Evolutionary conservation across 2,888 invertebrate genomes (phyloP), one percentile per base, ranked within the genome.

Genomic region (Ichneumoninae sp.): DNA sequence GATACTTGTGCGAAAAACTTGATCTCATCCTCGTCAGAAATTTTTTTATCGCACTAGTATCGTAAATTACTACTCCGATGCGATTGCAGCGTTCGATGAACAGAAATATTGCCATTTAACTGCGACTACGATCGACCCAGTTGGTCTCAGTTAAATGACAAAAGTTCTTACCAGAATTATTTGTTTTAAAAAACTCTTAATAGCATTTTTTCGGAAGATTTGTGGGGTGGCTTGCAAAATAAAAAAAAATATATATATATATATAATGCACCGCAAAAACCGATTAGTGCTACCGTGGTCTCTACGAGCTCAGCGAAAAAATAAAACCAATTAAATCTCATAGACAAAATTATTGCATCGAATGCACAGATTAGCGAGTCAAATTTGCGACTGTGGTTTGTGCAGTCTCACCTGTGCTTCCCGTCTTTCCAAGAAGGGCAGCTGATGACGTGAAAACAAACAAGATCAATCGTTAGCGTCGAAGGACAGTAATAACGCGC

Each of bases 351-450:
- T 52, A 73, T 33, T n/a, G 52, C 36, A 60, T 73, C 69, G 30
- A 65, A 70, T 70, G 36, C 81, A 85, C 69, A 71, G 33, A 74
- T 83, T 65, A 77, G 68, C 81, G 74, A 70, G 74, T 47, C 40
- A 68, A 70, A 69, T 70, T 57, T 69, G 74, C 76, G 57, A 54
- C 26, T 50, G 60, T 26, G 19, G 4, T 73, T 77, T 78, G 30
- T 79, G 83, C 83, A 76, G 85, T 91, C 94, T 94, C 94, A 94
- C 94, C 94, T 94, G 94, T 93, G 87, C 90, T 92, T 91, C 93
- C 93, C 89, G 93, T 92, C 88, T 94, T 94, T 89, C 94, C 93
- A 88, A 94, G 93, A 87, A 94, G 93, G 88, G 93, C 94, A 91
- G 93, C 93, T 93, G 90, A 86, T 87, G 74, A 83, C 79, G 83